Conservation (phyloP, 2,888 invertebrate species). For the Molanna angustata region DNA sequence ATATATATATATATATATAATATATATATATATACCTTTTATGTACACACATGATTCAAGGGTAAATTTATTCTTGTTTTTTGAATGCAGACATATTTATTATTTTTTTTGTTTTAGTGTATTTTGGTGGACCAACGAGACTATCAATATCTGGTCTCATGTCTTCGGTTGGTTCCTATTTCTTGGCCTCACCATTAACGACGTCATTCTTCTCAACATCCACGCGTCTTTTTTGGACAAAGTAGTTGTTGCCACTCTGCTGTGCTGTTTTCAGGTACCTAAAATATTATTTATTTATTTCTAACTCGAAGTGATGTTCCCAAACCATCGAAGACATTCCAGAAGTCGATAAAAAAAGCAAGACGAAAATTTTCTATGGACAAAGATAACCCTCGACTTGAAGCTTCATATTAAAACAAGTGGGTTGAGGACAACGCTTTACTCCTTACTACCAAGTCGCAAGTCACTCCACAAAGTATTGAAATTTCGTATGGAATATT, state of each 20-base stretch:
- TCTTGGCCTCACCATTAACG: conserved; percentile 78
- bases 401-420: too few relatives aligned
- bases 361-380: too few relatives aligned
- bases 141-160: conserved; percentile 97
- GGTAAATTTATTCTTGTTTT: conserved; percentile 1
- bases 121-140: conserved; percentile 97
- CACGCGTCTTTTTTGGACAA: conserved; percentile 81
- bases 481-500: too few relatives aligned
- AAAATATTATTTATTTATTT: too few relatives aligned
- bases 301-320: too few relatives aligned
- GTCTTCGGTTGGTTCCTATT: conserved; percentile 84
- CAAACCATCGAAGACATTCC: too few relatives aligned
- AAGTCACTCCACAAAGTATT: too few relatives aligned
- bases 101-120: conserved; percentile 60
- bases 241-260: conserved; percentile 76
- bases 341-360: too few relatives aligned
- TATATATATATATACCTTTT: neutral
- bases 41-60: neutral
- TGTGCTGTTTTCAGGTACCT: conserved; percentile 89
- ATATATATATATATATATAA: too few relatives aligned
- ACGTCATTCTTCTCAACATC: conserved; percentile 73
- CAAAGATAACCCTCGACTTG: too few relatives aligned
- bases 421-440: too few relatives aligned
- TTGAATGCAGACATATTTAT: conserved; percentile 6
- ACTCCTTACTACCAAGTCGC: too few relatives aligned